These are phyloP conservation scores for Zonitis immaculata DNA, from an alignment of 2,888 invertebrate genomes.

Conservation along the genomic window DNA sequence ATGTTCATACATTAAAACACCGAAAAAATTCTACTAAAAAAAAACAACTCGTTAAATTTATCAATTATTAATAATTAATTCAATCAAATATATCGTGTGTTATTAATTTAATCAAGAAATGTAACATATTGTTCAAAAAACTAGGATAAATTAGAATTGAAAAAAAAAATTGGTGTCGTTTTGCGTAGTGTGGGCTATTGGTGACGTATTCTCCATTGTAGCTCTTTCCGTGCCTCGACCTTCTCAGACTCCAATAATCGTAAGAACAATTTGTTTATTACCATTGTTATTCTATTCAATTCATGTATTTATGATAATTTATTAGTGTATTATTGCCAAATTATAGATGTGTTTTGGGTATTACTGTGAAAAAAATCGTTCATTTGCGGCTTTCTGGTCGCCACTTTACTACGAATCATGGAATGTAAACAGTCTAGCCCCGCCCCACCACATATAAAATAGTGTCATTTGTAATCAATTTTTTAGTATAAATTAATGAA, in stretches of 20 bases:
- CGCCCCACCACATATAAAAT: conserved; percentile 46
- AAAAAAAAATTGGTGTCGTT: conserved; percentile 18
- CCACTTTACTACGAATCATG: conserved; percentile 25
- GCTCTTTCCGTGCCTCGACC: conserved; percentile 42
- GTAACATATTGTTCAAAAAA: conserved; percentile 25
- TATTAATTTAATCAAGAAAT: conserved; percentile 24
- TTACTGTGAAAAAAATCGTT: conserved; percentile 1
- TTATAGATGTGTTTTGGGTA: neutral
- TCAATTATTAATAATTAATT: neutral
- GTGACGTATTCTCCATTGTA: conserved; percentile 51
- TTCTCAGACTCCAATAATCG: conserved; percentile 33
- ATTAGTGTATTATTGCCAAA: neutral
- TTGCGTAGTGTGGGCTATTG: conserved; percentile 40
- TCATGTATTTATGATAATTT: neutral
- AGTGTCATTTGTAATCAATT: conserved; percentile 40
- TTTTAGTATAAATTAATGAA: conserved; percentile 5
- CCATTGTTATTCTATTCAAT: neutral
- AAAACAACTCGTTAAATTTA: neutral
- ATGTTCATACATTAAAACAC: conserved; percentile 23
- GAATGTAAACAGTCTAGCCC: conserved; percentile 50
- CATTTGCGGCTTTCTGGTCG: conserved; percentile 18
- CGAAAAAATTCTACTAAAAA: neutral
- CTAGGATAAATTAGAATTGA: no score
- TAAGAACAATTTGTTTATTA: neutral
- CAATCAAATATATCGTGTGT: neutral